Evolutionary conservation across 2,113 vertebrate species (phyloP), one percentile per base, ranked within the genome.

Genomic region (Eleginops maclovinus): DNA sequence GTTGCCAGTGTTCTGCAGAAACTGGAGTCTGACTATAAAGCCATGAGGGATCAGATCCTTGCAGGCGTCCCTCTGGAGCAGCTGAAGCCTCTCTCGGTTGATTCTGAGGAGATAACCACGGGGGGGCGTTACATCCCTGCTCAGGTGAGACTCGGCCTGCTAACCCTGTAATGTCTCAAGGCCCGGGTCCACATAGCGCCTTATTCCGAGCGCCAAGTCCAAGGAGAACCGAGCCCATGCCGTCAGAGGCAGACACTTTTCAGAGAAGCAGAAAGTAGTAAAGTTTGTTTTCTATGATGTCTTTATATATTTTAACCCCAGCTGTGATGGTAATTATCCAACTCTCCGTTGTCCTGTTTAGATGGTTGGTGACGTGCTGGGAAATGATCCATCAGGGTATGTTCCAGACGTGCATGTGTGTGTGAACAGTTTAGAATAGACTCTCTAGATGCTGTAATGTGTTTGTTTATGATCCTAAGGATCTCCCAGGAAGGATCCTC

Each of bases 21-120:
- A 19, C 79, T 95, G 58, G 87, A 94, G 9, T 65, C 60, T 7
- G 81, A 91, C 36, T 94, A 91, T 64, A 51, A 62, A 4, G 56
- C 83, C 49, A 91, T 92, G 91, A 93, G 77, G 56, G 73, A 44
- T 1, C 66, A 77, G 81, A 83, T 95, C 72, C 71, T 89, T 56
- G 71, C 60, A 10, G 94, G 93, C 0, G 75, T 84, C 71, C 81
- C 91, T 65, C 81, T 94, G 75, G 84, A 91, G 63, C 50, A 91
- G 1, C 90, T 94, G 0, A 46, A 69, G 28, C 91, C 93, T 21
- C 81, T 94, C 56, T 85, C 84, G 40, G 87, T 93, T 9, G 85
- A 92, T 77, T 79, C 54, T 8, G 62, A 66, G 19, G 47, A 28
- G 28, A 63, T 88, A 1, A 28, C 31, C 4, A 17, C 61, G 17